A percentile compares a stretch with the other conserved stretches of the same genome.
Conservation (phyloP, 2,888 invertebrate species). For the Nomada fucata region DNA sequence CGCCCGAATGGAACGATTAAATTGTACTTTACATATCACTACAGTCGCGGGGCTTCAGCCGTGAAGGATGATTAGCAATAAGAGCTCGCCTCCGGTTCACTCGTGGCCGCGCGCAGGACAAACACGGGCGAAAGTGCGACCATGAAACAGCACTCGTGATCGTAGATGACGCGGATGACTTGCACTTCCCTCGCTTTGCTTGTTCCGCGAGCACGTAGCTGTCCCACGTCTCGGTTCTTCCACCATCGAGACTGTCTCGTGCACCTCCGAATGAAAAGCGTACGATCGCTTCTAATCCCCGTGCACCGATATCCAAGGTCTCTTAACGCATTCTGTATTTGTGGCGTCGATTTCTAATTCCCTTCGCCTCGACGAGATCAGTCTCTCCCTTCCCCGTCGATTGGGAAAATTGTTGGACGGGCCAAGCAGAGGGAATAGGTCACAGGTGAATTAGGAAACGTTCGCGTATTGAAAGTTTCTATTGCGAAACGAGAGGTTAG, state of each 20-base stretch:
- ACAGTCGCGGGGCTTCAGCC: background rate
- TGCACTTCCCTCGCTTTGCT: slow-evolving; percentile 60
- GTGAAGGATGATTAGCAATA: slow-evolving; percentile 11
- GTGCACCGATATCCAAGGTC: background rate
- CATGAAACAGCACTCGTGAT: slow-evolving; percentile 75
- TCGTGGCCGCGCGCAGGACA: slow-evolving; percentile 10
- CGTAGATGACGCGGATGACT: slow-evolving; percentile 75
- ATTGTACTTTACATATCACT: slow-evolving; percentile 14
- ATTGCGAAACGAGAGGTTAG: too few relatives aligned
- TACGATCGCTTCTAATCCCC: slow-evolving; percentile 10
- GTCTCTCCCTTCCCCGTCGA: too few relatives aligned
- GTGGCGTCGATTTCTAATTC: too few relatives aligned
- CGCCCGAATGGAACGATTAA: background rate
- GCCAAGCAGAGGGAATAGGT: too few relatives aligned
- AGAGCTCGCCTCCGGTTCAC: background rate
- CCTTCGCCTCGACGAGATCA: too few relatives aligned
- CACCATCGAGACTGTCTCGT: slow-evolving; percentile 7
- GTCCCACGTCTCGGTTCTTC: slow-evolving; percentile 26
- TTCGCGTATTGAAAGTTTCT: too few relatives aligned
- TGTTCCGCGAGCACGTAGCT: slow-evolving; percentile 48
- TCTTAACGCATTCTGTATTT: background rate
- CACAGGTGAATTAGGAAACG: too few relatives aligned
- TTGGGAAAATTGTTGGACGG: too few relatives aligned
- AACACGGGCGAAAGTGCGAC: slow-evolving; percentile 58
- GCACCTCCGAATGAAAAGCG: slow-evolving; percentile 26